Base-by-base conservation (phyloP, 37 sponge, comb jelly and placozoan genomes). In the Agelas oroides region DNA sequence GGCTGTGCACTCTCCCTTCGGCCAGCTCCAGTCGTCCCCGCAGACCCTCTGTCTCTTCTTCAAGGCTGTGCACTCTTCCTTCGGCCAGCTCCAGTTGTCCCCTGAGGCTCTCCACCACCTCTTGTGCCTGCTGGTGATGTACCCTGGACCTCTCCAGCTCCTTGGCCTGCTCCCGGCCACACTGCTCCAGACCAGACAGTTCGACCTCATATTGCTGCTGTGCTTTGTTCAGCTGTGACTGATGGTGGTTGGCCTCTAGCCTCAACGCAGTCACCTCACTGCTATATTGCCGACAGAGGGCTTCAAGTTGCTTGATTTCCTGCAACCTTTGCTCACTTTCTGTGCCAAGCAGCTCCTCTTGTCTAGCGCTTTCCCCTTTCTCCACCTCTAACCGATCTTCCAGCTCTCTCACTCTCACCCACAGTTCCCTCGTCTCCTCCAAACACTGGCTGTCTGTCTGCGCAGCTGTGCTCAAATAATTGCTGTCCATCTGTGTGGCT, bases 41-140 rank as follows among this genome's bases (percentile, higher is more conserved):
- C 46, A 46, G 46, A 46, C 46, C 46, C 8, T 67, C 28, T 28
- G 12, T 67, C 34, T 67, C 68, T 3, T 33, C 68, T 11, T 19
- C 33, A 13, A 19, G 19, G 20, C 33, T 67, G 33, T 31, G 27
- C 68, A 33, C 68, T 30, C 68, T 31, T 31, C 20, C 68, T 46
- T 77, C 64, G 11, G 78, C 62, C 30, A 19, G 1, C 40, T 77
- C 78, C 27, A 58, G 63, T 46, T 77, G 40, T 18, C 2, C 39
- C 41, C 61, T 36, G 8, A 62, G 25, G n/a, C 24, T 6, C 8
- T 24, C 35, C 21, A 38, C 15, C 23, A 64, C 52, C 1, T 1
- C n/a, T 65, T 77, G 78, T 34, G 78, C 78, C 46, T 62, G 78
- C 46, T 77, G 78, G 46, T 77, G 65, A 61, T 14, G 62, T 12